Evolutionary conservation across 2,797 vertebrate genomes (phyloP).

Genomic region (Ctenochaetus hawaiiensis): DNA sequence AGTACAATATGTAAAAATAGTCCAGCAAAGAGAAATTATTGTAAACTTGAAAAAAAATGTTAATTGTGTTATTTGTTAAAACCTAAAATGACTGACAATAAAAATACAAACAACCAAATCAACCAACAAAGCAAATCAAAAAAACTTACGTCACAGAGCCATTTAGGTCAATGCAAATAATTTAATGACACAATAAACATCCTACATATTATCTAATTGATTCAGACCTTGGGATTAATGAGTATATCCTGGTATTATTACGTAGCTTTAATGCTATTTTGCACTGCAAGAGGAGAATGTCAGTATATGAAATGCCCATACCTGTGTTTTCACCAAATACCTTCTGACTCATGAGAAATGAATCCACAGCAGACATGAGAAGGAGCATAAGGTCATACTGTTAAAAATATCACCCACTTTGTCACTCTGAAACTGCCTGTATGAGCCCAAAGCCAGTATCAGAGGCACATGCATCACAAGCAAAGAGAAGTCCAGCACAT

Average conservation of each 20-base stretch:
- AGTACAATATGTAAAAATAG: neutral
- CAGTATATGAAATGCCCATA: neutral
- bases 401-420: slow-evolving; percentile 33
- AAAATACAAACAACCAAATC: neutral
- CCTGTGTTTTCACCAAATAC: neutral
- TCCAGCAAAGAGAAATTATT: neutral
- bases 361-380: neutral
- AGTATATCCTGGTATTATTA: neutral
- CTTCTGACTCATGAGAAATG: too few relatives aligned
- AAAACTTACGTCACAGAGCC: slow-evolving; percentile 3
- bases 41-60: neutral
- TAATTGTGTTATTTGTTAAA: neutral
- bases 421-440: neutral
- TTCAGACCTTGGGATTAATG: slow-evolving; percentile 24
- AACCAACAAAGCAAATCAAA: neutral
- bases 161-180: slow-evolving; percentile 9
- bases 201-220: slow-evolving; percentile 3
- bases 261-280: slow-evolving; percentile 6
- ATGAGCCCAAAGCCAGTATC: slow-evolving; percentile 3
- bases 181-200: slow-evolving; percentile 26
- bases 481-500: slow-evolving; percentile 41
- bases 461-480: slow-evolving; percentile 25
- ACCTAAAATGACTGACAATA: too few relatives aligned
- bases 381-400: neutral
- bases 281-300: slow-evolving; percentile 1